Conservation (phyloP, 2,797 vertebrate genomes). For the Enteromius unitaeniatus region DNA sequence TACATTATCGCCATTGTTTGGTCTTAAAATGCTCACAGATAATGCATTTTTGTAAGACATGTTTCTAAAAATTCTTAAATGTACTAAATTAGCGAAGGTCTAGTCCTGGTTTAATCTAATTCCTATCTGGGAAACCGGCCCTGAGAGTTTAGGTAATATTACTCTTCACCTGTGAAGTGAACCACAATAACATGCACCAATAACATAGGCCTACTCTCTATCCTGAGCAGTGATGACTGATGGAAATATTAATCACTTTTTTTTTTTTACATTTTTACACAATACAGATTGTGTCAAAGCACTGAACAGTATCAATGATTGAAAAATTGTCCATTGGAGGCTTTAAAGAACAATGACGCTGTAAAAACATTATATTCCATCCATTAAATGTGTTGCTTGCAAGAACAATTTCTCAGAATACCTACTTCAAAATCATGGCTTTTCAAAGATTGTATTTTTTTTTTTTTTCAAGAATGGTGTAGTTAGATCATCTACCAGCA, state of each 20-base stretch:
- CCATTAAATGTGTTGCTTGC: background rate
- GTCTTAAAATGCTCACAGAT: no score
- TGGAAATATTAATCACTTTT: background rate
- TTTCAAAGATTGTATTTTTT: background rate
- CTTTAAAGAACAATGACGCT: background rate
- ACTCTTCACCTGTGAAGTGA: background rate
- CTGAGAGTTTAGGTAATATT: background rate
- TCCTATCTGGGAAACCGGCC: no score
- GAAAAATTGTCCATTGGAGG: background rate
- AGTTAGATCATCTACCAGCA: background rate
- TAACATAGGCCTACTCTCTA: background rate
- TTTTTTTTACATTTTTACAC: no score
- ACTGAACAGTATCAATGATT: background rate
- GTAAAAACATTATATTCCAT: background rate
- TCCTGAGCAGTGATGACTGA: background rate
- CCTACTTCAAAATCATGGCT: background rate
- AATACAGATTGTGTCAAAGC: no score
- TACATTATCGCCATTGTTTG: no score
- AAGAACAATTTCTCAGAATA: background rate
- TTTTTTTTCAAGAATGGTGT: background rate
- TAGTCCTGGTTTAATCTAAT: no score
- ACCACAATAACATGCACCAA: no score
- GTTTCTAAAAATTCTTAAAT: no score
- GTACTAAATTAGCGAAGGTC: no score
- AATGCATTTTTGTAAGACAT: no score